Evolutionary conservation across 2,113 vertebrate species (phyloP).

Genomic region (Bagarius yarrelli): DNA sequence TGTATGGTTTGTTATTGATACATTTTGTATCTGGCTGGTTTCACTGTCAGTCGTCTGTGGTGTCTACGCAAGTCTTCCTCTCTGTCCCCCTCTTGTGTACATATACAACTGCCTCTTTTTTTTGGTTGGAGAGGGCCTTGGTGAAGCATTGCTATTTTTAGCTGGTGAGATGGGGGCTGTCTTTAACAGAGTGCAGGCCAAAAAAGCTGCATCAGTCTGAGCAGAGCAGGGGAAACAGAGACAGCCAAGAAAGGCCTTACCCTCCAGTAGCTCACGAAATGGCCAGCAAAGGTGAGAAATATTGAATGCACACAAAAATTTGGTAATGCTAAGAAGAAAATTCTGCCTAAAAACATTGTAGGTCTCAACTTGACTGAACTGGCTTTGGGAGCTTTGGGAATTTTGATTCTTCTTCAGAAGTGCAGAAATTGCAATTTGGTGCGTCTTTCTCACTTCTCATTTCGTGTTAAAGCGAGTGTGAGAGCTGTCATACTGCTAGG

Average conservation of each 20-base stretch:
- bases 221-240: constrained; percentile 47
- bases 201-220: constrained; percentile 64
- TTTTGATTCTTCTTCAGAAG: neutral
- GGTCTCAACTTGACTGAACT: neutral
- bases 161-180: constrained; percentile 63
- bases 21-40: neutral
- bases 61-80: constrained; percentile 32
- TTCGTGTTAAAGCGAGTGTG: neutral
- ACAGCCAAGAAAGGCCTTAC: constrained; percentile 41
- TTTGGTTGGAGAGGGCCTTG: constrained; percentile 54
- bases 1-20: neutral
- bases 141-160: constrained; percentile 70
- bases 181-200: constrained; percentile 67
- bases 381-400: neutral
- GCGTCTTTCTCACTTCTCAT: neutral
- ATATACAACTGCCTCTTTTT: constrained; percentile 44
- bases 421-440: neutral
- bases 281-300: constrained; percentile 72
- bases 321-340: too few relatives aligned
- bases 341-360: too few relatives aligned
- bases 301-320: constrained; percentile 21
- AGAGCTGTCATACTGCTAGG: neutral
- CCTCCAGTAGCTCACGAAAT: constrained; percentile 59
- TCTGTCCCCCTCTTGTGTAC: constrained; percentile 41
- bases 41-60: neutral